Evolutionary conservation across 2,797 vertebrate species (phyloP).

Genomic region (Orientallactaga sibirica): DNA sequence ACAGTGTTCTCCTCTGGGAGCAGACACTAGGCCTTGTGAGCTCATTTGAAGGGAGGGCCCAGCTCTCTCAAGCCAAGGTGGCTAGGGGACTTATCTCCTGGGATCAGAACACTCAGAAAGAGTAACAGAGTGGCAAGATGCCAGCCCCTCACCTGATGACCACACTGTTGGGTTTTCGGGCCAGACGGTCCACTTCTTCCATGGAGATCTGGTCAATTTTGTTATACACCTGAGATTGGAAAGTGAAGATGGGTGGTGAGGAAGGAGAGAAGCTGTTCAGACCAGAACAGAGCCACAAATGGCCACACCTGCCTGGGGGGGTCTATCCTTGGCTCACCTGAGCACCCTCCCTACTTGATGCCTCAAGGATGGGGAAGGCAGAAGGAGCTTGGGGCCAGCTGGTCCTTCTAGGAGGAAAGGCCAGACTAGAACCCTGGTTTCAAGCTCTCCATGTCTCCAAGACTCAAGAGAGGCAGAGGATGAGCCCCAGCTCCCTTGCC

Average conservation of each 20-base stretch:
- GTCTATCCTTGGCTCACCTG: background rate
- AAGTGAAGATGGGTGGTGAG: background rate
- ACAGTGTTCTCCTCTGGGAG: background rate
- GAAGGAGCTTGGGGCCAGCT: background rate
- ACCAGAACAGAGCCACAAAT: background rate
- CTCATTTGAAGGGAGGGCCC: background rate
- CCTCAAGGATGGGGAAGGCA: no score
- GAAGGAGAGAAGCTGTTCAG: background rate
- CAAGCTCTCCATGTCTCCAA: background rate
- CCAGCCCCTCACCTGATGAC: slow-evolving; percentile 93
- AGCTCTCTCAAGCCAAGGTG: background rate
- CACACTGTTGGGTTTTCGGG: slow-evolving; percentile 94
- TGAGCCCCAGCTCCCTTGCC: background rate
- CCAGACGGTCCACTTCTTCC: slow-evolving; percentile 97
- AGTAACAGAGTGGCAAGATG: background rate
- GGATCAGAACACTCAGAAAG: background rate
- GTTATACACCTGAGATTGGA: slow-evolving; percentile 95
- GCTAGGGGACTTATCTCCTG: background rate
- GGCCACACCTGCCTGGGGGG: rapidly evolving
- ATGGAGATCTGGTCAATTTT: slow-evolving; percentile 99
- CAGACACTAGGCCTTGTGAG: background rate
- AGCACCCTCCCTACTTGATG: background rate
- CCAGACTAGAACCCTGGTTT: background rate
- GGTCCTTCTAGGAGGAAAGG: background rate
- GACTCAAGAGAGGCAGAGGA: no score